A percentile compares a stretch with the other conserved stretches of the same genome.
These are phyloP conservation scores for Aleiodes sp. DNA, from an alignment of 1,140 invertebrate species.

Conservation along the genomic window DNA sequence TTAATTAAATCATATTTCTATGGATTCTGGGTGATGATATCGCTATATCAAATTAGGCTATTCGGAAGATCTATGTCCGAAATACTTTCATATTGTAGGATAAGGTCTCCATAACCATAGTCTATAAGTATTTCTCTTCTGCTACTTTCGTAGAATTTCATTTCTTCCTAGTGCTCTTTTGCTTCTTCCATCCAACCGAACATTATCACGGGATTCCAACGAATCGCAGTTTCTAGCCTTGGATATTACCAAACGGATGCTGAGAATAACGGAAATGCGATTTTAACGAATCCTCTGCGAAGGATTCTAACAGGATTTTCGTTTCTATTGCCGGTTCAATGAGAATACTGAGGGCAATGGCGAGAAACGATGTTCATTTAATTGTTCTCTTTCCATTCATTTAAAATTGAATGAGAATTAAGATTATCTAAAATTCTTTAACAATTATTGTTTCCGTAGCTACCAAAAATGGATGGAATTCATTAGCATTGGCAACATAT, in stretches of 20 bases:
- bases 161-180: background rate
- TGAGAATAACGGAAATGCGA: conserved; percentile 19
- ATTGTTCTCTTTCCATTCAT: too few relatives aligned
- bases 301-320: conserved; percentile 15
- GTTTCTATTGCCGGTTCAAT: background rate
- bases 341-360: background rate
- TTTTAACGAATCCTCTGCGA: conserved; percentile 21
- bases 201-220: background rate
- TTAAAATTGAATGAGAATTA: too few relatives aligned
- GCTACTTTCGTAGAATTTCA: background rate
- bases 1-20: too few relatives aligned
- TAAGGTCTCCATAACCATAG: background rate
- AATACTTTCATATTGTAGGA: background rate
- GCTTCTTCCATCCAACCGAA: background rate
- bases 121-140: background rate
- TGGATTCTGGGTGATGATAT: too few relatives aligned
- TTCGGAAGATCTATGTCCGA: too few relatives aligned
- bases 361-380: too few relatives aligned
- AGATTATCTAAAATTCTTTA: too few relatives aligned
- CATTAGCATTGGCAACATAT: background rate
- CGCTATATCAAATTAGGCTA: too few relatives aligned
- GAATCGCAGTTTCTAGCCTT: background rate
- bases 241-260: conserved; percentile 18
- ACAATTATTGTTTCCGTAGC: too few relatives aligned
- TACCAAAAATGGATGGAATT: background rate